Evolutionary conservation across 2,113 vertebrate genomes (phyloP), one percentile per base, ranked within the genome.

Genomic region (Saguinus imperator): DNA sequence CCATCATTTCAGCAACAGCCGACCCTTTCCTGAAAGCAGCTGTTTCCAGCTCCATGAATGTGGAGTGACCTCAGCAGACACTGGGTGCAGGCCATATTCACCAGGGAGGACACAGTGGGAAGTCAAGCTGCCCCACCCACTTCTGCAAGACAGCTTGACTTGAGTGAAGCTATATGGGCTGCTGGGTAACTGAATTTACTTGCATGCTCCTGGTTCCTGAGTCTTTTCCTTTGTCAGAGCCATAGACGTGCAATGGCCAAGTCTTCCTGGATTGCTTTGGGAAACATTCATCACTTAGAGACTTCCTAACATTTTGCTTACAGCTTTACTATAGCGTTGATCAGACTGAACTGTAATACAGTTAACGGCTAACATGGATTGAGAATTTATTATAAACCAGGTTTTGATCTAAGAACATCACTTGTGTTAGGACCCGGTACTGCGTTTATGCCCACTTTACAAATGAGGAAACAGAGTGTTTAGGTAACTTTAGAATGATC

Each of bases 11-110:
- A 58, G 79, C 61, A 73, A 73, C 58, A 83, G 21, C 21, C 82
- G 80, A 50, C 32, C 52, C 52, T 84, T n/a, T 61, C 76, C 68
- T 58, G 37, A 90, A 96, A 84, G 25, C 77, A 88, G 64, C 82
- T 85, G 48, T 79, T 91, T 21, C 20, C 16, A 23, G 55, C 40
- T 92, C 45, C 6, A 27, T 20, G 45, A 81, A n/a, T 32, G n/a
- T 77, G 68, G 45, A 81, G 79, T 57, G 61, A 79, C 29, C 32
- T 77, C 48, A 66, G 68, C 61, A 92, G 25, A 94, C 55, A 13
- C 35, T 80, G 68, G 35, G 8, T 50, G 45, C 17, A 66, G 75
- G 21, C 7, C 35, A 21, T 21, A 64, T 64, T 32, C 61, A 4
- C 0, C n/a, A n/a, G 61, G 27, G n/a, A 68, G 20, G 43, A 72